These are phyloP conservation scores for Tragelaphus oryx DNA, from an alignment of 2,797 vertebrate species.

Conservation along the genomic window DNA sequence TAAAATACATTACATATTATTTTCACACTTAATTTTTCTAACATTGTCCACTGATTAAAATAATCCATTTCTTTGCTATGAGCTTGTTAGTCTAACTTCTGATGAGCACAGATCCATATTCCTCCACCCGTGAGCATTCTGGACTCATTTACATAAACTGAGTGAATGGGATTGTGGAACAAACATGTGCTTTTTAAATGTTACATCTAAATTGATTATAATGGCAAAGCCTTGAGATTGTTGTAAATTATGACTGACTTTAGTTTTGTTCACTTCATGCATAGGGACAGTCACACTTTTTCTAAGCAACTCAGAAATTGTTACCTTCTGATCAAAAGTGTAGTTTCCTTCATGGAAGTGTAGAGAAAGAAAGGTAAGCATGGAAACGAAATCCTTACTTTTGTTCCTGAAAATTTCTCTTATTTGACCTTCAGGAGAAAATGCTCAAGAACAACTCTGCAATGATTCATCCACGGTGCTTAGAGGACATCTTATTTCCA, in stretches of 20 bases:
- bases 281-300: background rate
- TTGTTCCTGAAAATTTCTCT: background rate
- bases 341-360: background rate
- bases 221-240: background rate
- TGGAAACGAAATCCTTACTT: background rate
- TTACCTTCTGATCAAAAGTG: background rate
- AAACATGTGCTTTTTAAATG: background rate
- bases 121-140: background rate
- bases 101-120: background rate
- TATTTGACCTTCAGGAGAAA: background rate
- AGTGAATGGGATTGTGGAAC: background rate
- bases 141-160: background rate
- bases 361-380: background rate
- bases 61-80: background rate
- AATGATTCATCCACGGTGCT: background rate
- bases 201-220: background rate
- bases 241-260: slow-evolving; percentile 8
- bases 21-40: background rate
- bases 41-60: background rate
- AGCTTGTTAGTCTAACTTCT: background rate
- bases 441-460: background rate
- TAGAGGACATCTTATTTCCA: background rate
- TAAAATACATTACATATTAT: background rate
- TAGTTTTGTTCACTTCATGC: background rate
- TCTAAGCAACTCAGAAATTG: slow-evolving; percentile 10